phyloP scores from a whole-genome alignment of 2,888 invertebrate genomes.

The Tuberolachnus salignus region DNA sequence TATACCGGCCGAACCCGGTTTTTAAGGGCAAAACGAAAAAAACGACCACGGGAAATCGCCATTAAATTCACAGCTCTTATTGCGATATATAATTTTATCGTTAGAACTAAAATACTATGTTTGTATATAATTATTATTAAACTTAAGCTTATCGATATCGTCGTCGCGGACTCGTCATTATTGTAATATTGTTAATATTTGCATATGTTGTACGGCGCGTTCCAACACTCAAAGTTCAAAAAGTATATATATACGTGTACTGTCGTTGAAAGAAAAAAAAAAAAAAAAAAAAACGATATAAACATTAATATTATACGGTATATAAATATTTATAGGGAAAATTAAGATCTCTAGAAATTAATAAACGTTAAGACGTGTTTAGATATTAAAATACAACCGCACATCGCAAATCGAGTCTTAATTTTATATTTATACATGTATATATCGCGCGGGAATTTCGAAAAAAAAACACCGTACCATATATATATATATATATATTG shows the following conservation, averaged over 20 bases:
- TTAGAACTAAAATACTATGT: no score
- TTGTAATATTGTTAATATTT: background rate
- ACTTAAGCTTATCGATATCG: no score
- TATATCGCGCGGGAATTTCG: no score
- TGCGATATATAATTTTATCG: no score
- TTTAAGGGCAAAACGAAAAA: no score
- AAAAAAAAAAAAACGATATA: background rate
- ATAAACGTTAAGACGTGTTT: conserved; percentile 16
- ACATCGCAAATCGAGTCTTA: conserved; percentile 10
- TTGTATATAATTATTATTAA: no score
- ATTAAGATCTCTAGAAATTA: conserved; percentile 36
- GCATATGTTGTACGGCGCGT: background rate
- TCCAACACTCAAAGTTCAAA: conserved; percentile 11
- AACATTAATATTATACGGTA: background rate
- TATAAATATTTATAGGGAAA: conserved; percentile 34
- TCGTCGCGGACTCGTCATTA: conserved; percentile 14
- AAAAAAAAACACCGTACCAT: no score
- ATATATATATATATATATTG: no score
- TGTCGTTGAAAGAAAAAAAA: background rate
- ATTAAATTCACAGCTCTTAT: no score
- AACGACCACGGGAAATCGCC: no score
- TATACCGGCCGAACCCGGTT: no score
- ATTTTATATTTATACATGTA: no score
- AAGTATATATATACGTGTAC: background rate
- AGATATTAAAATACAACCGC: background rate